Evolutionary conservation across 2,888 invertebrate species (phyloP), one percentile per base, ranked within the genome.

Genomic region (Lasioglossum marginatum): DNA sequence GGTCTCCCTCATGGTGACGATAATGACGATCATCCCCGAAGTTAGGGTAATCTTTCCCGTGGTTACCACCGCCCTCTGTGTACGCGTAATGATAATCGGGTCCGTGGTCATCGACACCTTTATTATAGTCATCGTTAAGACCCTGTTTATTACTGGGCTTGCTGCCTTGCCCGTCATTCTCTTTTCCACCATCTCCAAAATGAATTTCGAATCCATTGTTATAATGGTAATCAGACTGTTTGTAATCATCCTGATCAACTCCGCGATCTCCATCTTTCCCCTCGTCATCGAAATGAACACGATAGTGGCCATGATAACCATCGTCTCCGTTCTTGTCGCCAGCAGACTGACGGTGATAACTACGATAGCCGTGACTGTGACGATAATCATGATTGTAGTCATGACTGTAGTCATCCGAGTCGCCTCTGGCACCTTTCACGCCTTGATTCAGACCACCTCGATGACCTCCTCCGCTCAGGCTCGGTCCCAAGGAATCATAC

Each of bases 241-340:
- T 63, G 31, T 73, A 63, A 31, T 34, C 70, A 60, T 75, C 80
- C 27, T 72, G 72, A 14, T 74, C 66, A 60, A 81, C 75, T 52
- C 86, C 87, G 73, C 87, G 86, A 77, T 81, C 83, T 27, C 81
- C 81, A 60, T 87, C 86, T 70, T 87, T 83, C 70, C 87, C 88
- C 75, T 88, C 86, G 81, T 86, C 86, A 71, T 88, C 91, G 12
- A 75, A 19, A 5, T 27, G 60, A 16, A 77, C 63, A 5, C 77
- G 90, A 89, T 73, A 6, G 63, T 81, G 73, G 10, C 73, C 79
- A 12, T 60, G 60, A 27, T 83, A 72, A 81, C 82, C 79, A 77
- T 85, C 86, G 37, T 87, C 79, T 37, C 87, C 88, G 23, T 88
- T 87, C 31, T 85, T 87, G 48, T 81, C 85, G 4, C 68, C 37